Base-by-base conservation (phyloP, 1,140 invertebrate species). In the Listronotus bonariensis region DNA sequence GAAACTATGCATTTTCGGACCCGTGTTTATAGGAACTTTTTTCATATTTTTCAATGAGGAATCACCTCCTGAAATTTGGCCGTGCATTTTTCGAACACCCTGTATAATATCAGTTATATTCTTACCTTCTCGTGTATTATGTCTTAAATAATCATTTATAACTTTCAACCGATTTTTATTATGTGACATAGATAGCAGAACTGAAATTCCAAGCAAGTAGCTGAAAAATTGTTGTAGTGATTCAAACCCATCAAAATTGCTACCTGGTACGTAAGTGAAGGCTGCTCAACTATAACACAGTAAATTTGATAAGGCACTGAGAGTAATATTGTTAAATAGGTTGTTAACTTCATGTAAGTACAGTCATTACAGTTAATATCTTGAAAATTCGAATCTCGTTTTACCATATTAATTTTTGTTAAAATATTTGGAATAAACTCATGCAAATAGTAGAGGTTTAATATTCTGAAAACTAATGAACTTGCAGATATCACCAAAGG, bases 211-310 rank as follows among this genome's bases (percentile, higher is more conserved):
- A 52, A 36, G n/a, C 49, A 52, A 7, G 31, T 7, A 11, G 49
- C 49, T 14, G 49, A 36, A 14, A 52, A 52, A 17, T 52, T 52
- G 14, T 52, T 34, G 12, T 52, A 52, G 15, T 52, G 31, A n/a
- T 52, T 52, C 2, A 52, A 36, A 15, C 20, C 34, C 3, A 52
- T 6, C 1, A 36, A 9, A 6, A 36, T 32, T 7, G n/a, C 3
- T 3, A 14, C n/a, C 10, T 12, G 9, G 15, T 32, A n/a, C 17
- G 10, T 52, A 34, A 32, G 5, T 26, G 18, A 20, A 20, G 15
- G 5, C 8, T 4, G 6, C 3, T 14, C n/a, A 32, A 6, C 36
- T n/a, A 12, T 36, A 8, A 7, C 12, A 11, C 31, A 6, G n/a
- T 34, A 52, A 9, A 34, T 9, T 12, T 52, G 49, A 36, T n/a